Evolutionary conservation across 2,113 vertebrate genomes (phyloP), one percentile per base, ranked within the genome.

Genomic region (Ciconia boyciana): DNA sequence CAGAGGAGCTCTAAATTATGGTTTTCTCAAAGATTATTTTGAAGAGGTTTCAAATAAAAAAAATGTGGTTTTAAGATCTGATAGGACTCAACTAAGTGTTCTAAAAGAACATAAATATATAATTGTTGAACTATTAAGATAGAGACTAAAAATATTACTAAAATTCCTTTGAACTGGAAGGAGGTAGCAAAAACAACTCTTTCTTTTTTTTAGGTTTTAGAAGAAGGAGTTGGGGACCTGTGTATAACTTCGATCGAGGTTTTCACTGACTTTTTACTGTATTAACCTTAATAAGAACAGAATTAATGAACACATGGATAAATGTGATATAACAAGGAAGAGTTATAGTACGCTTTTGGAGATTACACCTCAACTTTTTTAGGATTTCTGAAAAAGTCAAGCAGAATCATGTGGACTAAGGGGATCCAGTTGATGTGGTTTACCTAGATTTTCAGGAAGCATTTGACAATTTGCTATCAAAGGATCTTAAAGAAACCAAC

Each of bases 161-260:
- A 29, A 89, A 39, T 29, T 68, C 10, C 20, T 39, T 31, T 87
- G 21, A 71, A 49, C 2, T 6, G 39, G 12, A 57, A 70, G 6
- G 32, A 86, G 51, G 34, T 21, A 49, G 11, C 36, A 87, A 70
- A 93, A 9, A 1, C 22, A 57, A 21, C 13, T 18, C 3, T 32
- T 26, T 57, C 24, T 57, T 58, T 34, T 48, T 21, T 7, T 16
- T 68, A 32, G 19, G 28, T 39, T 75, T 75, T 49, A 82, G 54
- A 46, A 52, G 26, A 1, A 20, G 5, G 16, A 13, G 5, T 11
- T 39, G 5, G 4, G 26, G 51, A 44, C 3, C 10, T 65, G 2
- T 52, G 9, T 62, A 7, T 21, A 85, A 51, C 31, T 66, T 36
- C 17, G 16, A 52, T 24, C 9, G 52, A 68, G 20, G 28, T 91